Evolutionary conservation across 2,113 vertebrate genomes (phyloP), one percentile per base, ranked within the genome.

Genomic region (Eolophus roseicapilla): DNA sequence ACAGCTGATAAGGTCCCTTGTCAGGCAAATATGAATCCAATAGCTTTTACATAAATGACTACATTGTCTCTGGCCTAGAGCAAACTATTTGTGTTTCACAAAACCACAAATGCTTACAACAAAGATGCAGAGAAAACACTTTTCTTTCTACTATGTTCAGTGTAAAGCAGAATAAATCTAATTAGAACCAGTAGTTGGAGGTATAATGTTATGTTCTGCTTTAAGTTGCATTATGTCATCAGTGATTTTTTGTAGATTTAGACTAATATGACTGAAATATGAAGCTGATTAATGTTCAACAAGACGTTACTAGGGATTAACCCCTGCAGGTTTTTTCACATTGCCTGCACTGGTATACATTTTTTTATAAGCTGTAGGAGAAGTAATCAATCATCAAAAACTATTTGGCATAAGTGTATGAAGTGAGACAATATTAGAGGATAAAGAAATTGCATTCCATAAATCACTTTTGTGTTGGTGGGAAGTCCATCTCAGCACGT

Each of bases 1-100:
- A 69, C 27, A 81, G 74, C 74, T 91, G 88, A 91, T 94, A 96
- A 96, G 86, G 88, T 92, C 95, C 90, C 70, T 96, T 93, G 93
- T 75, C 93, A 96, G 80, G 74, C 77, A 91, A 92, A 90, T 88
- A 84, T 64, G 82, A 95, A 84, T 82, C 93, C 70, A 82, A 18
- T 82, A 84, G 75, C 88, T 87, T 1, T 81, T 81, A 59, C 70
- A 64, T 43, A 95, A 96, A 94, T 91, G 39, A 82, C 65, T 96
- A 71, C 29, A 79, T 94, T 92, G 93, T 81, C 77, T 88, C 65
- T 94, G 80, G 90, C 90, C 86, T 91, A 39, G 52, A 91, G 93
- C 77, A 73, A 92, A 71, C 52, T 67, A 37, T 79, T 77, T 82
- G 24, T 90, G 70, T 75, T 68, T 64, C 60, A 65, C 21, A 95